These are phyloP conservation scores for Catharus ustulatus DNA, from an alignment of 2,797 vertebrate genomes.

Conservation along the genomic window DNA sequence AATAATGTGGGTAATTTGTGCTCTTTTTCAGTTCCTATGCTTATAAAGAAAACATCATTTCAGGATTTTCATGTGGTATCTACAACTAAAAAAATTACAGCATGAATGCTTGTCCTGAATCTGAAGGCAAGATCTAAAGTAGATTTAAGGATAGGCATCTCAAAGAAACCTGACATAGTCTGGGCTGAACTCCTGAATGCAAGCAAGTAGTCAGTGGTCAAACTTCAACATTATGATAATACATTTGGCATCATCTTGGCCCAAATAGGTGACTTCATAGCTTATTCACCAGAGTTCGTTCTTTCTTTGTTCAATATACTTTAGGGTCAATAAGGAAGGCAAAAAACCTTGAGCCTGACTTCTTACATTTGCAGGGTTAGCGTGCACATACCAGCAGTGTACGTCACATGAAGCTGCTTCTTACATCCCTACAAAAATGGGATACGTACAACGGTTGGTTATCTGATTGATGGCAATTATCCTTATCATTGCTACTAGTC, in stretches of 20 bases:
- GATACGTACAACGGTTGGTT: neutral
- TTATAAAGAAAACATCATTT: constrained; percentile 17
- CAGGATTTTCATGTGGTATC: neutral
- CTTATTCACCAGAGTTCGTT: neutral
- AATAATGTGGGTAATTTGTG: neutral
- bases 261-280: neutral
- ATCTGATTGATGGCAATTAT: neutral
- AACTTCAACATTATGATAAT: neutral
- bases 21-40: neutral
- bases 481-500: neutral
- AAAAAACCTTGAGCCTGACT: neutral
- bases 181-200: neutral
- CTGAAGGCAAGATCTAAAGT: neutral
- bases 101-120: neutral
- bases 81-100: neutral
- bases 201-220: neutral
- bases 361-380: neutral
- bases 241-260: neutral
- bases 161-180: neutral
- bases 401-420: neutral
- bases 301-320: neutral
- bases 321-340: neutral
- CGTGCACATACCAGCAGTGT: neutral
- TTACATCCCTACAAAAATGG: neutral
- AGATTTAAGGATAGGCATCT: neutral